Evolutionary conservation across 2,888 invertebrate species (phyloP).

Genomic region (Himalopsyche kuldschensis): DNA sequence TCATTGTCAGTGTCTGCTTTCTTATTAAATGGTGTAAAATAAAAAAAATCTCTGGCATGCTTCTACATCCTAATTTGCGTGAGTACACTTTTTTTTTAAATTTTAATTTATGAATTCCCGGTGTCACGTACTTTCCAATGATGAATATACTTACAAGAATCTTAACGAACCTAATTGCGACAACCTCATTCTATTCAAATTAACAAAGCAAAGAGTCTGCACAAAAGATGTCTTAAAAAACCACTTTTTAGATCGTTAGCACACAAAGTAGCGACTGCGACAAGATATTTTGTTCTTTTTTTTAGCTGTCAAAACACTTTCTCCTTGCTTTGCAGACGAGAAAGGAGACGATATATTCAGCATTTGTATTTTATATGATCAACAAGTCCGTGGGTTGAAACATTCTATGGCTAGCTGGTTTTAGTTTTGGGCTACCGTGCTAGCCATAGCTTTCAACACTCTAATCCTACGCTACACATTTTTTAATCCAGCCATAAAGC

Average conservation of each 20-base stretch:
- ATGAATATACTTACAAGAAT: neutral
- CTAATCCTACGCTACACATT: too few relatives aligned
- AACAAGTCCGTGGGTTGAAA: too few relatives aligned
- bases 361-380: too few relatives aligned
- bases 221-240: neutral
- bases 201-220: neutral
- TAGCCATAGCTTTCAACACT: too few relatives aligned
- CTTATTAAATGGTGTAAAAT: neutral
- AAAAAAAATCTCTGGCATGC: neutral
- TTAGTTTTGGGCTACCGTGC: too few relatives aligned
- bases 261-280: neutral
- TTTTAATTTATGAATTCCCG: neutral
- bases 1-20: neutral
- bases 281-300: neutral
- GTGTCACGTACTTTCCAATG: neutral
- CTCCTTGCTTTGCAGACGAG: neutral
- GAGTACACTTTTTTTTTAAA: neutral
- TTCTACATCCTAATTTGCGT: neutral
- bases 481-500: too few relatives aligned
- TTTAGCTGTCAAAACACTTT: neutral
- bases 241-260: neutral
- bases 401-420: too few relatives aligned
- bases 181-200: neutral
- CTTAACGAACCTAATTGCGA: neutral
- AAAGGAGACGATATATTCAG: neutral